Evolutionary conservation across 1,140 invertebrate species (phyloP).

Genomic region (Dreissena polymorpha): DNA sequence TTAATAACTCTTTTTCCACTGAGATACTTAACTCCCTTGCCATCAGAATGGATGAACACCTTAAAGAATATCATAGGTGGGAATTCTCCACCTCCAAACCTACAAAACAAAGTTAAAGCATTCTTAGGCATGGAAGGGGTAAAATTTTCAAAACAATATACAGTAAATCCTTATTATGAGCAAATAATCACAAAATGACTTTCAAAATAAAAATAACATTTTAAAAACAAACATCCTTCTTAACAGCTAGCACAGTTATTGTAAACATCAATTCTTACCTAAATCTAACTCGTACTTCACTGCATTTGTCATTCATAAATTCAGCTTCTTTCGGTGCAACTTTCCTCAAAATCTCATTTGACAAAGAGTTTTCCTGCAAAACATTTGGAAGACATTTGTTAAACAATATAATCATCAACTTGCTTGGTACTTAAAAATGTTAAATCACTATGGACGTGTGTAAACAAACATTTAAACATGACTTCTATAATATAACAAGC

Average conservation of each 20-base stretch:
- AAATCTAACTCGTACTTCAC: conserved; percentile 76
- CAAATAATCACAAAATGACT: no score
- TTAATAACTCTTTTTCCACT: conserved; percentile 78
- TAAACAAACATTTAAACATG: no score
- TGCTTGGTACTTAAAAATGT: no score
- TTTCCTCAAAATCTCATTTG: conserved; percentile 77
- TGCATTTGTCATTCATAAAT: conserved; percentile 75
- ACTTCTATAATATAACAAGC: no score
- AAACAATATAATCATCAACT: no score
- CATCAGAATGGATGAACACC: conserved; percentile 73
- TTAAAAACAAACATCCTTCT: no score
- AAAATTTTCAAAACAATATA: no score
- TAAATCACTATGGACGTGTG: no score
- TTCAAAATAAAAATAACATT: no score
- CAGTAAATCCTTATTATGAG: no score
- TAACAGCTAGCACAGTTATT: no score
- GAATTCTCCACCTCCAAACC: conserved; percentile 79
- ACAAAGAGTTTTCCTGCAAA: conserved; percentile 77
- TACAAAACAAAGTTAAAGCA: conserved; percentile 44
- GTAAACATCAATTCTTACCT: conserved; percentile 65
- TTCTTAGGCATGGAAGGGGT: no score
- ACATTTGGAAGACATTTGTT: background rate
- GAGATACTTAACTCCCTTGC: conserved; percentile 76
- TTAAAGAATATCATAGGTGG: conserved; percentile 80
- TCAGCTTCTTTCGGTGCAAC: conserved; percentile 78